phyloP scores from a whole-genome alignment of 2,797 vertebrate species.

The Coregonus suidteri region DNA sequence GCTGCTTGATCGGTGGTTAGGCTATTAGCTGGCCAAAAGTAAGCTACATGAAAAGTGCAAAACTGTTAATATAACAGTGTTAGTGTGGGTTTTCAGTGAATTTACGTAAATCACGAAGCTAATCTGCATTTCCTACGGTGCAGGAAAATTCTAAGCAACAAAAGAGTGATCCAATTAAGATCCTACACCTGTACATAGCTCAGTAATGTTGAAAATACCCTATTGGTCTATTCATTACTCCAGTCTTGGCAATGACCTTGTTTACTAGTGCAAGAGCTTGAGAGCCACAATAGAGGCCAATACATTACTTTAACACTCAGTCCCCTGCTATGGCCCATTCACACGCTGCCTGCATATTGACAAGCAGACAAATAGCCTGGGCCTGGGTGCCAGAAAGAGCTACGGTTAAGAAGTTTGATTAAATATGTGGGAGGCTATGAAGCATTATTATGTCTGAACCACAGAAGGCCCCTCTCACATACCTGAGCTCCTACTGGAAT shows the following conservation, averaged over 20 bases:
- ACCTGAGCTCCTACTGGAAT: conserved; percentile 28
- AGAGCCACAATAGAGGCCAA: not conserved
- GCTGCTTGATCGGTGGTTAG: not conserved
- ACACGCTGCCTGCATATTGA: conserved; percentile 12
- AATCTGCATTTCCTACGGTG: too few species aligned
- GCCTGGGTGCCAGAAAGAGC: conserved; percentile 6
- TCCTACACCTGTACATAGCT: not conserved
- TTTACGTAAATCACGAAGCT: too few species aligned
- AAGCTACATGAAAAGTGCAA: too few species aligned
- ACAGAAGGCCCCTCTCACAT: conserved; percentile 39
- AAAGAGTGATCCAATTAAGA: too few species aligned
- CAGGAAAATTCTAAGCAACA: too few species aligned
- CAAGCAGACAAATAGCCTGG: conserved; percentile 19
- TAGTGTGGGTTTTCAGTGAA: too few species aligned
- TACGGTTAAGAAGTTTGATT: conserved; percentile 42
- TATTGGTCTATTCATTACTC: not conserved
- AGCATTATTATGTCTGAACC: conserved; percentile 51
- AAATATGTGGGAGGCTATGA: conserved; percentile 40
- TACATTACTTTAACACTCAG: not conserved
- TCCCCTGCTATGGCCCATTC: not conserved
- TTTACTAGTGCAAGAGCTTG: not conserved
- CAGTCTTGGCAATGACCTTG: not conserved
- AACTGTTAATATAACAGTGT: too few species aligned
- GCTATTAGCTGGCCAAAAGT: too few species aligned
- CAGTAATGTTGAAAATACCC: not conserved